These are phyloP conservation scores for Siniperca scherzeri DNA, from an alignment of 2,797 vertebrate species.

Conservation along the genomic window DNA sequence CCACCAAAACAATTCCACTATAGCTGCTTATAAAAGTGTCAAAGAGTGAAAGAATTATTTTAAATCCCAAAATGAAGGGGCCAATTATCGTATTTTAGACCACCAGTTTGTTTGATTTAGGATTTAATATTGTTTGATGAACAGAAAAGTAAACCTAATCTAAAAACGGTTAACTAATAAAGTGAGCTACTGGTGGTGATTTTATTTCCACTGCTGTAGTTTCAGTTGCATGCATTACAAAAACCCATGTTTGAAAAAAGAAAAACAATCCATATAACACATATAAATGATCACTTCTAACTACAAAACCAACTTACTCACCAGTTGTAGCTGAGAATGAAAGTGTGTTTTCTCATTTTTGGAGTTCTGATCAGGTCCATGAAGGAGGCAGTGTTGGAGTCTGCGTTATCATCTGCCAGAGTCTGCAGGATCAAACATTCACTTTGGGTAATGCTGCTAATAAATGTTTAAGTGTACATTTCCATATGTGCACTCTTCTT, in stretches of 20 bases:
- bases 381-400: conserved; percentile 87
- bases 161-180: background rate
- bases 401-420: conserved; percentile 81
- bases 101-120: background rate
- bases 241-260: background rate
- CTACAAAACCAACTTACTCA: conserved; percentile 66
- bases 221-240: background rate
- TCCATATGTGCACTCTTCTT: background rate
- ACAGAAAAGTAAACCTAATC: too few species aligned
- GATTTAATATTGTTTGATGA: too few species aligned
- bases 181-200: background rate
- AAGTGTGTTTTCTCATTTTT: conserved; percentile 92
- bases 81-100: background rate
- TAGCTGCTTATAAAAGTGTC: background rate
- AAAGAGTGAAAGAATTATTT: too few species aligned
- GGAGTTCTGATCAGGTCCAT: conserved; percentile 93
- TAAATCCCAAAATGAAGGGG: too few species aligned
- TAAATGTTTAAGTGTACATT: background rate
- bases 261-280: background rate
- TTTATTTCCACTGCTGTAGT: background rate
- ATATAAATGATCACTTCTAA: background rate
- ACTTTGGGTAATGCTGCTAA: background rate
- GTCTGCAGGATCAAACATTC: conserved; percentile 64
- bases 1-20: background rate
- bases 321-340: conserved; percentile 96